These are phyloP conservation scores for Parnassius apollo DNA, from an alignment of 2,888 invertebrate genomes.

Conservation along the genomic window DNA sequence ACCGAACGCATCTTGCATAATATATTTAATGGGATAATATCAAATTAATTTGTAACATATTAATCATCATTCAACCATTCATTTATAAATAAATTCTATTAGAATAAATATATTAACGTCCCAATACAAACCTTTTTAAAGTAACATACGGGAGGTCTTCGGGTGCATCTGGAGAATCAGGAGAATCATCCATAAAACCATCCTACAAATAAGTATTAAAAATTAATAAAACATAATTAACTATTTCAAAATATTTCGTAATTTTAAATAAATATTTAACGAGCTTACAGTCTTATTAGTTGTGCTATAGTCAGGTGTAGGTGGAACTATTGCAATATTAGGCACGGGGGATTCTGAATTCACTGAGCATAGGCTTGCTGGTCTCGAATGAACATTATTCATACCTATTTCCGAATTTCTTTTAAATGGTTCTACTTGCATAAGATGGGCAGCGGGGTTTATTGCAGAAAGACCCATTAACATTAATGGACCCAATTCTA, in stretches of 20 bases:
- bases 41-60: no score
- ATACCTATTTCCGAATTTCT: constrained; percentile 48
- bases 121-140: constrained; percentile 77
- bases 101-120: constrained; percentile 1
- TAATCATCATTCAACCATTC: no score
- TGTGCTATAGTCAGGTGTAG: constrained; percentile 84
- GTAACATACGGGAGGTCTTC: constrained; percentile 89
- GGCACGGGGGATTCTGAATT: constrained; percentile 80
- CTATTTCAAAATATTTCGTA: no score
- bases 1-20: no score
- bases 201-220: constrained; percentile 47
- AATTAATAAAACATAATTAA: no score
- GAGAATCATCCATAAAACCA: constrained; percentile 83
- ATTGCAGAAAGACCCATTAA: constrained; percentile 84
- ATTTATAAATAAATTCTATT: background rate
- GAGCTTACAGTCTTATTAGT: constrained; percentile 70
- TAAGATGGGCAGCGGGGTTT: constrained; percentile 82
- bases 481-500: constrained; percentile 83
- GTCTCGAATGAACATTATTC: constrained; percentile 68
- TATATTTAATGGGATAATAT: no score
- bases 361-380: constrained; percentile 62
- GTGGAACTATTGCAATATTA: constrained; percentile 87
- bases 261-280: constrained; percentile 9
- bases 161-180: constrained; percentile 84
- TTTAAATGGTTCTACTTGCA: constrained; percentile 82